phyloP scores from a whole-genome alignment of 2,888 invertebrate genomes.

The Meghimatium bilineatum region DNA sequence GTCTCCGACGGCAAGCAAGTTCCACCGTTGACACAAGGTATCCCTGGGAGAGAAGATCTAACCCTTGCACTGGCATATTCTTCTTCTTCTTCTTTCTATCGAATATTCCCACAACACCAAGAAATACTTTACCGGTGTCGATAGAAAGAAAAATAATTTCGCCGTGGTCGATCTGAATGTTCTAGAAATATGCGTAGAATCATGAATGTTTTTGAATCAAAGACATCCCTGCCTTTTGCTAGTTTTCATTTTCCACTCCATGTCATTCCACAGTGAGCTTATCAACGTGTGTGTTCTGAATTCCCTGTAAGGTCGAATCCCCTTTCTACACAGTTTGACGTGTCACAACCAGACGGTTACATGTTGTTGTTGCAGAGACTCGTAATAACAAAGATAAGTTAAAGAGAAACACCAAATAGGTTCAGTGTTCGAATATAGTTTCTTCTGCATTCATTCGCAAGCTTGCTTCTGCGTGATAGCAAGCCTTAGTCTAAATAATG shows the following conservation, averaged over 20 bases:
- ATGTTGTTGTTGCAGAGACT: too few species aligned
- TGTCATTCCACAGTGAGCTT: constrained; percentile 9
- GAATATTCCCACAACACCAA: constrained; percentile 3
- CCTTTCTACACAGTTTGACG: background rate
- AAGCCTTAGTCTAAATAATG: too few species aligned
- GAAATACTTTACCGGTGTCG: constrained; percentile 12
- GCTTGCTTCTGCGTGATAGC: too few species aligned
- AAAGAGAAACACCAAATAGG: too few species aligned
- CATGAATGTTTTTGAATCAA: constrained; percentile 13
- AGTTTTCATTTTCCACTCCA: background rate
- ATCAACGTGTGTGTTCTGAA: constrained; percentile 27
- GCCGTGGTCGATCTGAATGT: background rate
- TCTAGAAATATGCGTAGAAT: background rate
- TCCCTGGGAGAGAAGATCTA: constrained; percentile 4
- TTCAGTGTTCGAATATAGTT: too few species aligned
- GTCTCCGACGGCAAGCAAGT: background rate
- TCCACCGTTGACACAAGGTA: background rate
- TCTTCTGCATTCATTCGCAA: too few species aligned
- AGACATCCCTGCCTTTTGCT: constrained; percentile 11
- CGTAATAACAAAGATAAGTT: too few species aligned
- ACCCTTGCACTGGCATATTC: background rate
- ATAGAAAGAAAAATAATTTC: constrained; percentile 3
- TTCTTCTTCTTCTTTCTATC: background rate
- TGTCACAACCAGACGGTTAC: background rate
- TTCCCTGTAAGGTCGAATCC: constrained; percentile 2